Evolutionary conservation across 2,113 vertebrate species (phyloP).

Genomic region (Sphyrna mokarran): DNA sequence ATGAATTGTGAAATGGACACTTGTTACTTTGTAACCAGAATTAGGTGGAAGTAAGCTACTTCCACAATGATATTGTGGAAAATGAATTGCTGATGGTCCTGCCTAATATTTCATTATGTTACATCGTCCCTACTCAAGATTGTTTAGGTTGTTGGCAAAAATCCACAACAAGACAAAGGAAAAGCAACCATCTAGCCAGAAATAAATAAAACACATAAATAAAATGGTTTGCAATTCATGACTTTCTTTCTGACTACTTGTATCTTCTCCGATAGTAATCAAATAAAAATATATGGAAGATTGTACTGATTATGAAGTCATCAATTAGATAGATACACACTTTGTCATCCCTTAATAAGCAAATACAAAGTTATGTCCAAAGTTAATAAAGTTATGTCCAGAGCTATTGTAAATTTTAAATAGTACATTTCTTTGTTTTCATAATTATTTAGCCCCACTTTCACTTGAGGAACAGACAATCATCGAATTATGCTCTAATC

Average conservation of each 20-base stretch:
- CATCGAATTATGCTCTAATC: too few relatives aligned
- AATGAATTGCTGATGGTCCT: not conserved
- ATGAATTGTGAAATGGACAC: not conserved
- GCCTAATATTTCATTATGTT: not conserved
- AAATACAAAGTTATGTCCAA: not conserved
- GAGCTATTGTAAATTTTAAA: too few relatives aligned
- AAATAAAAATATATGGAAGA: not conserved
- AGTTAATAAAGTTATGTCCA: too few relatives aligned
- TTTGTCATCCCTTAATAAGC: not conserved
- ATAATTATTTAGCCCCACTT: too few relatives aligned
- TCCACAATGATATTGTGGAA: not conserved
- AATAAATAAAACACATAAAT: not conserved
- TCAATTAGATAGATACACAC: not conserved
- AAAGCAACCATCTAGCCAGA: not conserved
- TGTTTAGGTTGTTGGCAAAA: not conserved
- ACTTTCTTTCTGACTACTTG: not conserved
- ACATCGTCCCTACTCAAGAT: not conserved
- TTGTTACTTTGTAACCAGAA: not conserved
- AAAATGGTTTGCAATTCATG: not conserved
- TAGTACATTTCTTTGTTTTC: too few relatives aligned
- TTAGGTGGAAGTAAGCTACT: not conserved
- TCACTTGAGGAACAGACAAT: too few relatives aligned
- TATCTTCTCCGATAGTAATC: not conserved
- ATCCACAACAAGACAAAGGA: not conserved
- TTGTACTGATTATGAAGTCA: not conserved